Conservation (phyloP, 1,140 invertebrate species). For the Neotoxoptera formosana region DNA sequence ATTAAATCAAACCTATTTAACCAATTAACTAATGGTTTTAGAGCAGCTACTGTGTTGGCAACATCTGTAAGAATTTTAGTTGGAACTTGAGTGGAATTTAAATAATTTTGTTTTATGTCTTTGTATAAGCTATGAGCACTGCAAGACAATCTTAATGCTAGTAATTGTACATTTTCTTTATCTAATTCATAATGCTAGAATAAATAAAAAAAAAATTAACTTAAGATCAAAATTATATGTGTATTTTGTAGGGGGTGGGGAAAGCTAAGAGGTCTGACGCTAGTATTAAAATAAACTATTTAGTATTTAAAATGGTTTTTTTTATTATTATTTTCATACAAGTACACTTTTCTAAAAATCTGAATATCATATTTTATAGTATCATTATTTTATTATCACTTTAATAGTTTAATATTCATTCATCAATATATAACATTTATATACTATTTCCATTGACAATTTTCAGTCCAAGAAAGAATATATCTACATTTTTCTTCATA, state of each 20-base stretch:
- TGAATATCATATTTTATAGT: too few relatives aligned
- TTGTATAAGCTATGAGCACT: constrained; percentile 82
- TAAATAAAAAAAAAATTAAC: constrained; percentile 61
- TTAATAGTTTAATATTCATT: not conserved
- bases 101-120: constrained; percentile 67
- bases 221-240: not conserved
- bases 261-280: too few relatives aligned
- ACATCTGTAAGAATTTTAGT: constrained; percentile 84
- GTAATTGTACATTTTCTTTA: constrained; percentile 87
- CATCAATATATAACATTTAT: not conserved
- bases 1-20: constrained; percentile 72
- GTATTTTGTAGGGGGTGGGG: too few relatives aligned
- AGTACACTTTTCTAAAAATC: too few relatives aligned
- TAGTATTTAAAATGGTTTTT: too few relatives aligned
- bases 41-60: constrained; percentile 78
- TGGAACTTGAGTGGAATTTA: constrained; percentile 72
- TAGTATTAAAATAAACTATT: too few relatives aligned
- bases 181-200: constrained; percentile 87
- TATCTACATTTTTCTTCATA: not conserved
- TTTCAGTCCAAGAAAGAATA: not conserved
- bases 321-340: too few relatives aligned
- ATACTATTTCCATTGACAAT: not conserved
- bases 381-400: not conserved
- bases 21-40: constrained; percentile 90
- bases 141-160: constrained; percentile 84